phyloP scores from a whole-genome alignment of 1,140 invertebrate species.

The Drosophila truncata region DNA sequence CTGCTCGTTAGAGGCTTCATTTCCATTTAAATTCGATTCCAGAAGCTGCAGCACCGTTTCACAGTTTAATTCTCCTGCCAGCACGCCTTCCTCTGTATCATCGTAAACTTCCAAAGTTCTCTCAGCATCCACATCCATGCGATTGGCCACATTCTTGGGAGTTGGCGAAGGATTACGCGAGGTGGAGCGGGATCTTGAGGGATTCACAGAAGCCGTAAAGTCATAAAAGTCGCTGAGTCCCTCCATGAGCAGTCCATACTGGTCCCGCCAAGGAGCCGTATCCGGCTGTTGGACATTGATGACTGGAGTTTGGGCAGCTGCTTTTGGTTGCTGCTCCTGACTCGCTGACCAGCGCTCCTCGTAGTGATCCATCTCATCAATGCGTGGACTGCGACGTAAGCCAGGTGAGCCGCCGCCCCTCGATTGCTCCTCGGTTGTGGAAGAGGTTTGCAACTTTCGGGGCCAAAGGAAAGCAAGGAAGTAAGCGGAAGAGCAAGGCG shows the following conservation, averaged over 20 bases:
- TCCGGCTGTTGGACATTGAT: conserved; percentile 68
- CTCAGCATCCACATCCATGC: conserved; percentile 52
- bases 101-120: conserved; percentile 67
- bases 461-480: conserved; percentile 15
- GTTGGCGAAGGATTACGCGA: conserved; percentile 69
- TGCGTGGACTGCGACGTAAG: conserved; percentile 77
- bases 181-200: conserved; percentile 67
- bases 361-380: conserved; percentile 81
- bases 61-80: conserved; percentile 59
- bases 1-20: conserved; percentile 20
- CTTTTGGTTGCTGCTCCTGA: conserved; percentile 30
- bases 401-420: conserved; percentile 59
- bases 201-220: conserved; percentile 77
- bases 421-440: conserved; percentile 62
- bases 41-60: conserved; percentile 64
- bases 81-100: conserved; percentile 49
- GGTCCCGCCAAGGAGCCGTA: conserved; percentile 73
- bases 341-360: conserved; percentile 72
- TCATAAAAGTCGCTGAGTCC: conserved; percentile 84
- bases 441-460: conserved; percentile 72
- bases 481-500: conserved; percentile 24
- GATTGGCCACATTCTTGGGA: conserved; percentile 69
- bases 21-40: conserved; percentile 44
- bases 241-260: conserved; percentile 77
- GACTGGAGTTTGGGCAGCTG: conserved; percentile 20